phyloP scores from a whole-genome alignment of 2,113 vertebrate genomes.

The Haemorhous mexicanus region DNA sequence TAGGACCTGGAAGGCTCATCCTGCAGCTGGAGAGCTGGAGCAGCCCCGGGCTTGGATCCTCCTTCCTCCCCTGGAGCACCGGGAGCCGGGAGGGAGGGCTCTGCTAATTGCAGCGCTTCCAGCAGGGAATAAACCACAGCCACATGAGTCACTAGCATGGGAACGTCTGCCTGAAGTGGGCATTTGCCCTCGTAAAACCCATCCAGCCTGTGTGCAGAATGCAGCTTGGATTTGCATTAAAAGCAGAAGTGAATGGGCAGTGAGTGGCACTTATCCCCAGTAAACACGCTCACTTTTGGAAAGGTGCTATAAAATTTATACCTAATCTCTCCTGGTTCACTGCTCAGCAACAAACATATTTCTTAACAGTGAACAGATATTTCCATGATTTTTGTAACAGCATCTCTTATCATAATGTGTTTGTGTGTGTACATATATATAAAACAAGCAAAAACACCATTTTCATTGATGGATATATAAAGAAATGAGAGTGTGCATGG shows the following conservation, averaged over 20 bases:
- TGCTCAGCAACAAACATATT: neutral
- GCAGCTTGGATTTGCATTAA: neutral
- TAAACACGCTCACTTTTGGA: neutral
- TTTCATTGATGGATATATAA: neutral
- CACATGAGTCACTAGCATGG: neutral
- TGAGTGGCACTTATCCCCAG: neutral
- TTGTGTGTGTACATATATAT: neutral
- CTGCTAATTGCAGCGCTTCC: neutral
- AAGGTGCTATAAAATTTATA: neutral
- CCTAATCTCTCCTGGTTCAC: neutral
- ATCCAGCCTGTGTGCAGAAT: accelerated
- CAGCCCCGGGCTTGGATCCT: neutral
- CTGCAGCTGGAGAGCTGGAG: neutral
- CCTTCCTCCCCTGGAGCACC: neutral
- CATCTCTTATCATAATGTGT: neutral
- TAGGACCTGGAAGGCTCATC: slow-evolving; percentile 2
- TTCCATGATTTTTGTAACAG: neutral
- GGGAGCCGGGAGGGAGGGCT: neutral
- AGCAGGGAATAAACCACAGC: neutral
- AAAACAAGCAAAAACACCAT: neutral
- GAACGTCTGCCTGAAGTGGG: neutral
- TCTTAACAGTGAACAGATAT: neutral
- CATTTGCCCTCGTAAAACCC: neutral
- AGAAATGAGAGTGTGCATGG: neutral
- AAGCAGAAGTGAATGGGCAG: neutral